Evolutionary conservation across 2,797 vertebrate species (phyloP).

Genomic region (Cichlasoma orientale): DNA sequence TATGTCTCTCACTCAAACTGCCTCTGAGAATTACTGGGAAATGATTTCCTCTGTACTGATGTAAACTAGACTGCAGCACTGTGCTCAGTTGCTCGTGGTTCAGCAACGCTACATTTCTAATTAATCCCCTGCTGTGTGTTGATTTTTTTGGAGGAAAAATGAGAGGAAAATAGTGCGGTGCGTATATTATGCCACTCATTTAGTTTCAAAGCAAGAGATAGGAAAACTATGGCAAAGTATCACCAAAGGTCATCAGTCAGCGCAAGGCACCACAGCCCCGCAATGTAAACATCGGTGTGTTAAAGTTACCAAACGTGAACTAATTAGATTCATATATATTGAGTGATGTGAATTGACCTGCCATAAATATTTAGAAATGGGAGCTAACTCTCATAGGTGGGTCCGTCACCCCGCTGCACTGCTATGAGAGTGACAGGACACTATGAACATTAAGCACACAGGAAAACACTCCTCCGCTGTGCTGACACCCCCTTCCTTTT

Average conservation of each 20-base stretch:
- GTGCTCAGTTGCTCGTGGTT: conserved; percentile 60
- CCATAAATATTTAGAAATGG: conserved; percentile 19
- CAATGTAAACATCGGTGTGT: not conserved
- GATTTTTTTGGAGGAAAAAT: conserved; percentile 65
- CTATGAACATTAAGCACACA: conserved; percentile 23
- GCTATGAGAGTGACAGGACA: conserved; percentile 32
- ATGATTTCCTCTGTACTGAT: conserved; percentile 37
- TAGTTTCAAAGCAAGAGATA: conserved; percentile 38
- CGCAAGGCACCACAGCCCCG: not conserved
- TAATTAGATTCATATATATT: not conserved
- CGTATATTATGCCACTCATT: conserved; percentile 56
- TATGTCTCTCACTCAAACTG: conserved; percentile 1
- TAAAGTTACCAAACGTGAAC: not conserved
- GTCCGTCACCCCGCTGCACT: not conserved
- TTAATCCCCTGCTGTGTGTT: conserved; percentile 78
- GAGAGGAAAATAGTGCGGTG: conserved; percentile 31
- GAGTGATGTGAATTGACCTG: conserved; percentile 20
- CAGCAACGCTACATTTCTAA: conserved; percentile 75
- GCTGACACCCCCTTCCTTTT: conserved; percentile 6
- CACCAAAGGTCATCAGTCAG: conserved; percentile 2
- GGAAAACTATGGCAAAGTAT: conserved; percentile 12
- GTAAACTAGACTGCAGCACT: conserved; percentile 46
- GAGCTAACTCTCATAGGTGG: conserved; percentile 12
- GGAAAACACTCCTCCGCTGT: conserved; percentile 25
- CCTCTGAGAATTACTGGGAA: conserved; percentile 13